Percentiles rank a stretch among this genome's conserved stretches.
These are phyloP conservation scores for Dryocosmus kuriphilus DNA, from an alignment of 2,888 invertebrate species.

Conservation along the genomic window DNA sequence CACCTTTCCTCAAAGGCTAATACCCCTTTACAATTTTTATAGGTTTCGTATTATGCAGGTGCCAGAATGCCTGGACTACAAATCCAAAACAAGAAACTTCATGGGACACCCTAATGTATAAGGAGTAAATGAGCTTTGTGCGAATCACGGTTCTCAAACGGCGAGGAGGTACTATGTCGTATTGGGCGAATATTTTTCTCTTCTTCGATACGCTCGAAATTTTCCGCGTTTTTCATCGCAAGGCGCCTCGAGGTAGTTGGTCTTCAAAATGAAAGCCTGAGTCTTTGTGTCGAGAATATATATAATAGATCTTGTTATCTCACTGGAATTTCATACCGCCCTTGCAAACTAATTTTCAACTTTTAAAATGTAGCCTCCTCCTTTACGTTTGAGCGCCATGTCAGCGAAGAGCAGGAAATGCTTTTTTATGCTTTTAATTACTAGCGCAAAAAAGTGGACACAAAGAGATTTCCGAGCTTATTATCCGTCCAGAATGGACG, in stretches of 20 bases:
- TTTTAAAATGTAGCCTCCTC: constrained; percentile 11
- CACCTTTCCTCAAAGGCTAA: too few relatives aligned
- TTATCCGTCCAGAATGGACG: neutral
- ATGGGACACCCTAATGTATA: too few relatives aligned
- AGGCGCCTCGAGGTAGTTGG: neutral
- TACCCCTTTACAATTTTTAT: too few relatives aligned
- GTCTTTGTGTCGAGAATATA: constrained; percentile 11
- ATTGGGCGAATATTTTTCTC: neutral
- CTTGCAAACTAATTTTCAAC: constrained; percentile 38
- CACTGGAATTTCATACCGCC: constrained; percentile 13
- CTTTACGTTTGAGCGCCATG: constrained; percentile 17
- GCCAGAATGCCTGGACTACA: too few relatives aligned
- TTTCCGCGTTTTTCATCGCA: neutral
- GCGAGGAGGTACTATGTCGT: neutral
- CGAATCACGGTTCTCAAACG: neutral
- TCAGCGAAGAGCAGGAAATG: constrained; percentile 16
- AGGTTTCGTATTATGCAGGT: too few relatives aligned
- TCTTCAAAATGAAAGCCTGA: constrained; percentile 19
- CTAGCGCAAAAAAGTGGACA: constrained; percentile 10
- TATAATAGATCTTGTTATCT: constrained; percentile 40
- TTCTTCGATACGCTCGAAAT: constrained; percentile 9
- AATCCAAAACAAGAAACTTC: too few relatives aligned
- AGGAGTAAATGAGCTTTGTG: neutral
- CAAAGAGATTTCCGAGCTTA: constrained; percentile 27
- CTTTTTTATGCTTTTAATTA: constrained; percentile 35